Conservation (phyloP, 92 coral and sea anemone species). For the Epizoanthus illoricatus region DNA sequence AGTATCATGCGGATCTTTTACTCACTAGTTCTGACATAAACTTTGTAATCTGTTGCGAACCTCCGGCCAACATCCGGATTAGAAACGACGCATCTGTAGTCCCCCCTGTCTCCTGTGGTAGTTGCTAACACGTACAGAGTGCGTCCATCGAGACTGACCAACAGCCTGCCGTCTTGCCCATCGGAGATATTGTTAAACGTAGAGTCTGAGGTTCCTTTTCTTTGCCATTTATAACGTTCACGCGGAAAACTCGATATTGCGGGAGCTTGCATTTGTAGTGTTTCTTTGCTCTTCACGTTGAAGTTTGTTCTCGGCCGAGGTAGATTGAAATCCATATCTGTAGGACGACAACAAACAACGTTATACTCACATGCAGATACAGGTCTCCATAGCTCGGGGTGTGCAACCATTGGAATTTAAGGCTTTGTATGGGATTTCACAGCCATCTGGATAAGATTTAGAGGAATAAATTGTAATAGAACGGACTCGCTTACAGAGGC, state of each 20-base stretch:
- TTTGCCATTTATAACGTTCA: constrained; percentile 31
- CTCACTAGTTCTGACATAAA: constrained; percentile 17
- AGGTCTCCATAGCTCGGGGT: too few relatives aligned
- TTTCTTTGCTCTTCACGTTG: constrained; percentile 7
- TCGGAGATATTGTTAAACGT: constrained; percentile 11
- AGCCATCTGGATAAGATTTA: too few relatives aligned
- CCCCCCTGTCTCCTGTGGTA: neutral
- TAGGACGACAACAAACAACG: neutral
- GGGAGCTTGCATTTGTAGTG: constrained; percentile 31
- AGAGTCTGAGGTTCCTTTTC: neutral
- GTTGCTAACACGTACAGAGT: neutral
- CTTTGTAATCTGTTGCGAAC: neutral
- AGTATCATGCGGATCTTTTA: neutral
- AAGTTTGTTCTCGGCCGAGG: neutral
- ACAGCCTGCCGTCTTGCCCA: constrained; percentile 28
- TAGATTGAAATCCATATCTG: constrained; percentile 3
- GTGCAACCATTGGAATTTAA: too few relatives aligned
- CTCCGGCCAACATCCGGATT: constrained; percentile 4
- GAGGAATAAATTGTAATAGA: too few relatives aligned
- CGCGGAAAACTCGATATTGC: constrained; percentile 13
- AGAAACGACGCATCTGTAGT: constrained; percentile 19
- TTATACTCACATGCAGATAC: too few relatives aligned
- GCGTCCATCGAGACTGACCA: constrained; percentile 21
- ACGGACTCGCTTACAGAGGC: too few relatives aligned
- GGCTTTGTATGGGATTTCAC: too few relatives aligned